Evolutionary conservation across 2,113 vertebrate species (phyloP).

Genomic region (Andinoacara biseriatus): DNA sequence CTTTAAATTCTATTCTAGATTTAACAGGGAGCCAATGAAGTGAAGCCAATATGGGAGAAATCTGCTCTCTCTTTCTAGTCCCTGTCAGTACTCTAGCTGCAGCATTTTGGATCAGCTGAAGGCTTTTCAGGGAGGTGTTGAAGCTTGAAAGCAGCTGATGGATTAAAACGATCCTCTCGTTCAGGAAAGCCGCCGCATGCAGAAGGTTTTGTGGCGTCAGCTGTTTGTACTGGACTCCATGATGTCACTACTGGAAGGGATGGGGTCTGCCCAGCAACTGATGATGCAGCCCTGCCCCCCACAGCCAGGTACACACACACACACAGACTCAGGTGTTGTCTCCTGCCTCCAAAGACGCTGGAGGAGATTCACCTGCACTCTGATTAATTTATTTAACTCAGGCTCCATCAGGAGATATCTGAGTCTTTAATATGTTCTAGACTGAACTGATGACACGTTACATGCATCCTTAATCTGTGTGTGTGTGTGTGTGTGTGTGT

Average conservation of each 20-base stretch:
- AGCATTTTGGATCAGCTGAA: too few species aligned
- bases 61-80: too few species aligned
- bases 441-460: not conserved
- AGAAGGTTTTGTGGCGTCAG: conserved; percentile 78
- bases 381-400: too few species aligned
- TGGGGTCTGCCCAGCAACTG: conserved; percentile 69
- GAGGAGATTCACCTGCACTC: not conserved
- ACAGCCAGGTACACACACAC: conserved; percentile 55
- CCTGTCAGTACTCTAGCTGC: too few species aligned
- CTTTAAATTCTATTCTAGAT: too few species aligned
- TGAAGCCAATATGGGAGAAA: too few species aligned
- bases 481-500: conserved; percentile 7
- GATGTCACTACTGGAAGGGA: conserved; percentile 69
- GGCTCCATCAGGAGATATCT: too few species aligned
- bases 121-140: too few species aligned
- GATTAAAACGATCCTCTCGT: not conserved
- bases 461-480: not conserved
- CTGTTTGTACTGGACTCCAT: conserved; percentile 75
- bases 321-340: not conserved
- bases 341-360: too few species aligned
- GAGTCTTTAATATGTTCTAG: not conserved
- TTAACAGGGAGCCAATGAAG: too few species aligned
- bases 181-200: conserved; percentile 76
- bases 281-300: conserved; percentile 53
- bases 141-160: not conserved